Evolutionary conservation across 2,888 invertebrate species (phyloP), one percentile per base, ranked within the genome.

Genomic region (Scelioninae gen. 2): DNA sequence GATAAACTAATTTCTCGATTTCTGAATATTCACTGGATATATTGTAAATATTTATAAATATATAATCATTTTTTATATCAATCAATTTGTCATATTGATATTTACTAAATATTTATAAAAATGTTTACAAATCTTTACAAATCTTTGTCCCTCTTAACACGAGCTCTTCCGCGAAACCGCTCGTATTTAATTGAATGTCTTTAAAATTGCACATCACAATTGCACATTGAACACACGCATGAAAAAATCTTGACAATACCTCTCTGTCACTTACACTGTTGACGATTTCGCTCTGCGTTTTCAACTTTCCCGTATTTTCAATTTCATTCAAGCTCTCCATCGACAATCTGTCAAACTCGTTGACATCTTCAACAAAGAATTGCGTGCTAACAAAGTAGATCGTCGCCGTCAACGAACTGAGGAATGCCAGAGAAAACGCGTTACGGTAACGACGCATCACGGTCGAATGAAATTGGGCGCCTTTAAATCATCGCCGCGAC

Each of bases 381-480:
- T 55, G 63, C 0, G 41, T 39, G 22, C 81, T 58, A 76, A 77
- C 52, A 78, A 78, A 7, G 80, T 55, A 60, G 79, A 57, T 41
- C 41, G 82, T 78, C 10, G 78, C 63, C 7, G 80, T 67, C 2
- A 81, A 77, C 11, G 81, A 55, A 18, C 77, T 82, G 28, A 60
- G 76, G 50, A 78, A 61, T 41, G 80, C 31, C 35, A 77, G 69
- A 11, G 77, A 74, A 6, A 80, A 37, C n/a, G 81, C 46, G 35
- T 76, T 73, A 13, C 82, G 82, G 67, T 72, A 79, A 13, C 78
- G 77, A 33, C 81, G 83, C 84, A 84, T 84, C 63, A 25, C 75
- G 48, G 39, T 19, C 50, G 48, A 48, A 7, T 25, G 37, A 45
- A 52, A 33, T 53, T 45, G 3, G 19, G 16, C 13, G 31, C 6